Evolutionary conservation across 2,113 vertebrate genomes (phyloP).

Genomic region (Sceloporus tristichus): DNA sequence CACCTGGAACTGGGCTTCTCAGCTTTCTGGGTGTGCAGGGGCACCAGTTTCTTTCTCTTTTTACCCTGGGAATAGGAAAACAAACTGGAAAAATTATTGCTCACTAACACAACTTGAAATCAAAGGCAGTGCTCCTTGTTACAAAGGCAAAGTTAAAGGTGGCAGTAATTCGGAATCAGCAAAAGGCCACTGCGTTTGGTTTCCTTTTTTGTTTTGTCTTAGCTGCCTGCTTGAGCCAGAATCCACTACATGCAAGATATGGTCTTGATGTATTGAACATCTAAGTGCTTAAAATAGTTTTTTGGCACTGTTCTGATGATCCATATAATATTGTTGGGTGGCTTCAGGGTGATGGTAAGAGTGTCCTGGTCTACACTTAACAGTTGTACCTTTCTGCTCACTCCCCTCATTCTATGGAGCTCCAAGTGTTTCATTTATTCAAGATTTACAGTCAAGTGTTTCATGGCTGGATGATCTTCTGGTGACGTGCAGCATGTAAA

Average conservation of each 20-base stretch:
- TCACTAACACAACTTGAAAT: background rate
- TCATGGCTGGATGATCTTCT: too few relatives aligned
- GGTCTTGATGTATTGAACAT: background rate
- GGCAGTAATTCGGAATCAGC: too few relatives aligned
- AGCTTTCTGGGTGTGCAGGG: rapidly evolving
- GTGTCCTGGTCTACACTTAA: background rate
- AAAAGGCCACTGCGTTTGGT: too few relatives aligned
- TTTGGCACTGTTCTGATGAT: background rate
- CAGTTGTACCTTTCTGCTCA: background rate
- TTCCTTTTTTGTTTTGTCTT: background rate
- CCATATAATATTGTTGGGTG: background rate
- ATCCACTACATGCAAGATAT: background rate
- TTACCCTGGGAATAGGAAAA: background rate
- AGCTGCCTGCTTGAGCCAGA: background rate
- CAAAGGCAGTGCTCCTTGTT: background rate
- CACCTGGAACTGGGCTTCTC: background rate
- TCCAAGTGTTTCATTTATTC: too few relatives aligned
- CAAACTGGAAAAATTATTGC: background rate
- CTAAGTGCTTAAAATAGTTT: background rate
- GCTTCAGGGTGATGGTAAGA: background rate
- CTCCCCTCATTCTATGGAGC: background rate
- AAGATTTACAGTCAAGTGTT: too few relatives aligned
- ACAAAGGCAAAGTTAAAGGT: background rate
- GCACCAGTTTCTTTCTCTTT: background rate
- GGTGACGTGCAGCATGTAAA: too few relatives aligned